A percentile compares a stretch with the other conserved stretches of the same genome.
phyloP scores from a whole-genome alignment of 2,113 vertebrate genomes.

The Cynopterus brachyotis region DNA sequence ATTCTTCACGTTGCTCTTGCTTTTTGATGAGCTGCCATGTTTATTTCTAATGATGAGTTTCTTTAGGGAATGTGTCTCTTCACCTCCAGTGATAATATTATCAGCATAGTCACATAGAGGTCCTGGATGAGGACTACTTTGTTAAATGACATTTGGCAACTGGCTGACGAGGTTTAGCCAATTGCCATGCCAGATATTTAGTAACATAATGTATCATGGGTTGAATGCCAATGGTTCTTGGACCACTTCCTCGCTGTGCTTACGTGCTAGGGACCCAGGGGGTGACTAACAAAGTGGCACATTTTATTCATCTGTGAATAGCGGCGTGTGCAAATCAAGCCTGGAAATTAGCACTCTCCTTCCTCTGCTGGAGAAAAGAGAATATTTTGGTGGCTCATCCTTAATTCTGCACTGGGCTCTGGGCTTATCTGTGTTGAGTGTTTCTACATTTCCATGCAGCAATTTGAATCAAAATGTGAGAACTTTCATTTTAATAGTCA shows the following conservation, averaged over 20 bases:
- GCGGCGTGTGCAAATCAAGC: constrained; percentile 70
- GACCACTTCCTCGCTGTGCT: constrained; percentile 67
- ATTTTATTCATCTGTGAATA: constrained; percentile 76
- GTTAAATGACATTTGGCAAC: constrained; percentile 78
- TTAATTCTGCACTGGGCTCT: constrained; percentile 57
- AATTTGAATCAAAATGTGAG: constrained; percentile 65
- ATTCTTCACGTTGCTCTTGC: constrained; percentile 31
- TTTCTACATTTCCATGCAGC: constrained; percentile 31
- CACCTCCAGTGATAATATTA: constrained; percentile 75
- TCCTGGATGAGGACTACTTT: constrained; percentile 71
- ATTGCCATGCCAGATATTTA: constrained; percentile 77
- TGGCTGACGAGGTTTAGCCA: constrained; percentile 63
- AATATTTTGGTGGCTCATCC: constrained; percentile 49
- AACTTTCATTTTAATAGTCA: constrained; percentile 34
- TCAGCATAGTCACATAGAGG: constrained; percentile 78
- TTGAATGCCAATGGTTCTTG: constrained; percentile 77
- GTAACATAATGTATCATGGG: constrained; percentile 73
- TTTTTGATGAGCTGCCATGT: constrained; percentile 73
- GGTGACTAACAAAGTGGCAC: constrained; percentile 69
- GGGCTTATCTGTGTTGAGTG: constrained; percentile 56
- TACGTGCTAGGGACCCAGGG: constrained; percentile 62
- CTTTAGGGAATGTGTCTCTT: constrained; percentile 72
- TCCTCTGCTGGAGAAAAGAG: constrained; percentile 41
- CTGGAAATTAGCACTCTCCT: constrained; percentile 54
- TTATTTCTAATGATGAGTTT: constrained; percentile 74